phyloP scores from a whole-genome alignment of 1,140 invertebrate genomes.

The Megalonaias nervosa region DNA sequence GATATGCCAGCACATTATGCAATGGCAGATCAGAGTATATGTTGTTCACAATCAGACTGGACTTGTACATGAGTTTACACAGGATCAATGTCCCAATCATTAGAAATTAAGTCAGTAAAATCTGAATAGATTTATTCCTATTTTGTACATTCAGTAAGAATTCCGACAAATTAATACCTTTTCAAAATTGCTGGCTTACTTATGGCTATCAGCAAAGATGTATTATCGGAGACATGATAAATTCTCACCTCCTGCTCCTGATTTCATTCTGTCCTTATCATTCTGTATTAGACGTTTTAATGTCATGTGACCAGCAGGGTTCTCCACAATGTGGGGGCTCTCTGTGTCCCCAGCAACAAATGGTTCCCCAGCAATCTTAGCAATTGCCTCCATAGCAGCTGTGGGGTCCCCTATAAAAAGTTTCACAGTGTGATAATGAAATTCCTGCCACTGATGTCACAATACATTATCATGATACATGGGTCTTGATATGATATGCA shows the following conservation, averaged over 20 bases:
- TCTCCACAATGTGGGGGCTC: slow-evolving; percentile 79
- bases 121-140: too few relatives aligned
- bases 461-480: too few relatives aligned
- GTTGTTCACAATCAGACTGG: too few relatives aligned
- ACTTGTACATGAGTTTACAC: too few relatives aligned
- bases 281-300: slow-evolving; percentile 84
- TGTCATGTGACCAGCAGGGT: slow-evolving; percentile 84
- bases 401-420: slow-evolving; percentile 60
- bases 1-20: too few relatives aligned
- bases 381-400: slow-evolving; percentile 63
- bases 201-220: not conserved
- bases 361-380: slow-evolving; percentile 62
- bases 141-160: too few relatives aligned
- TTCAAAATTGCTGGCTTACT: not conserved
- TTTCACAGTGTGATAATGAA: not conserved
- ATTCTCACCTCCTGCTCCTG: slow-evolving; percentile 51
- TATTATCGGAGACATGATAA: not conserved
- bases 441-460: not conserved
- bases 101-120: too few relatives aligned
- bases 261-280: slow-evolving; percentile 74
- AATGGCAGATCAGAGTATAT: too few relatives aligned
- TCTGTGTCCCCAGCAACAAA: slow-evolving; percentile 62
- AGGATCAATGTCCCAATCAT: too few relatives aligned
- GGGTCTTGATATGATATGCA: too few relatives aligned
- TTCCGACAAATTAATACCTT: not conserved